Conservation (phyloP, 2,113 vertebrate species). For the Nothocercus julius region DNA sequence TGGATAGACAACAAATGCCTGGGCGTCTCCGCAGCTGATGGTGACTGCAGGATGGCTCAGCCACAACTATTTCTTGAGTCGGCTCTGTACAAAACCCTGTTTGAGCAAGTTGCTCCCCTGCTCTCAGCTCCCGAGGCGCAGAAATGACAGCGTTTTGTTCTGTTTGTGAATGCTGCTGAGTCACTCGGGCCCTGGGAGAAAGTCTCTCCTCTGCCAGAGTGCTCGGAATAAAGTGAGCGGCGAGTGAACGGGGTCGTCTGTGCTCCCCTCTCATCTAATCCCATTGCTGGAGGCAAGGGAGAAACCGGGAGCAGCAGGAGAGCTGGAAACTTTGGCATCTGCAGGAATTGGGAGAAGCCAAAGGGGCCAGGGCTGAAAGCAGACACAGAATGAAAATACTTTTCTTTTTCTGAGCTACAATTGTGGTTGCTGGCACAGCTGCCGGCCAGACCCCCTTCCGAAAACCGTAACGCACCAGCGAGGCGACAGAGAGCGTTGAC, state of each 20-base stretch:
- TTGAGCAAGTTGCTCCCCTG: rapidly evolving
- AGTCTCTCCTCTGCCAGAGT: background rate
- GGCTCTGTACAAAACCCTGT: background rate
- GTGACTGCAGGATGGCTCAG: background rate
- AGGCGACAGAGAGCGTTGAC: slow-evolving; percentile 49
- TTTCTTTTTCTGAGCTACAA: background rate
- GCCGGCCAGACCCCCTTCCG: slow-evolving; percentile 25
- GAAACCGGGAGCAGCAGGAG: background rate
- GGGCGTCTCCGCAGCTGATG: background rate
- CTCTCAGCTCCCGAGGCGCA: background rate
- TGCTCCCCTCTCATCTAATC: background rate
- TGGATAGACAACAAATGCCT: too few species aligned
- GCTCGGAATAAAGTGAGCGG: background rate
- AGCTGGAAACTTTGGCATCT: background rate
- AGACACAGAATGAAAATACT: slow-evolving; percentile 11
- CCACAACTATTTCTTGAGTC: rapidly evolving
- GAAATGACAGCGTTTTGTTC: background rate
- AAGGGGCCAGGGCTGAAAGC: slow-evolving; percentile 15
- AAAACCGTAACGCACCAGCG: background rate
- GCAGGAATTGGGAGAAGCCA: background rate
- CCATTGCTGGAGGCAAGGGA: rapidly evolving
- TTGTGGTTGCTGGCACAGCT: slow-evolving; percentile 42
- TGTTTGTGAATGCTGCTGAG: background rate
- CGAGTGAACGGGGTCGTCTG: background rate
- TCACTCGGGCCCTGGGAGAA: background rate